Base-by-base conservation (phyloP, 2,888 invertebrate species). In the Eupithecia dodoneata region DNA sequence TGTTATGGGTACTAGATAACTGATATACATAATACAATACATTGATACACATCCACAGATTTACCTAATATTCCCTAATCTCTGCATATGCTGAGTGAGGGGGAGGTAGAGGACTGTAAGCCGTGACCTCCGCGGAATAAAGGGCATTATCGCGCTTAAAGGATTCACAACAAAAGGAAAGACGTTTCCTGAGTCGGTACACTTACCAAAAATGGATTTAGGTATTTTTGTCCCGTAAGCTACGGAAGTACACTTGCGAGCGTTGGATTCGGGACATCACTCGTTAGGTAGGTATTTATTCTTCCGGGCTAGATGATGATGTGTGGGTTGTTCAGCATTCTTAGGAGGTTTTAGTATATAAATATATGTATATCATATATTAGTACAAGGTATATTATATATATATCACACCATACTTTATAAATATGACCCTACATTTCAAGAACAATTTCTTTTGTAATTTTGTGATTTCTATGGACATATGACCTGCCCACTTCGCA, bases 141-240 rank as follows among this genome's bases (percentile, higher is more conserved):
- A 63, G 30, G 30, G 30, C 63, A 44, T 69, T 69, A 44, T n/a
- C n/a, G 4, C 67, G 45, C 67, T 45, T 45, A 69, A 45, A 69
- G n/a, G 45, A 69, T 45, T 18, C n/a, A 69, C 18, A 69, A 69
- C 67, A 69, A 69, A 69, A 69, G 63, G 45, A 45, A 67, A 67
- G 13, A 45, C 67, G 45, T 44, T 44, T 45, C 44, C 44, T 45
- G 45, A 45, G 67, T 44, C 42, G n/a, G 6, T 67, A 67, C 67
- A n/a, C 67, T 67, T 67, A 44, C 42, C 67, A n/a, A 69, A 69
- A 69, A 69, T 44, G 15, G 67, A n/a, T n/a, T 69, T n/a, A 9
- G 67, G 15, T 67, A 15, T 67, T 67, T 67, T 44, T 67, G 42
- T 67, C 67, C 42, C 44, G 67, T 44, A 42, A n/a, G 67, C 44